Evolutionary conservation across 2,888 invertebrate species (phyloP).

Genomic region (Eurytoma adleriae): DNA sequence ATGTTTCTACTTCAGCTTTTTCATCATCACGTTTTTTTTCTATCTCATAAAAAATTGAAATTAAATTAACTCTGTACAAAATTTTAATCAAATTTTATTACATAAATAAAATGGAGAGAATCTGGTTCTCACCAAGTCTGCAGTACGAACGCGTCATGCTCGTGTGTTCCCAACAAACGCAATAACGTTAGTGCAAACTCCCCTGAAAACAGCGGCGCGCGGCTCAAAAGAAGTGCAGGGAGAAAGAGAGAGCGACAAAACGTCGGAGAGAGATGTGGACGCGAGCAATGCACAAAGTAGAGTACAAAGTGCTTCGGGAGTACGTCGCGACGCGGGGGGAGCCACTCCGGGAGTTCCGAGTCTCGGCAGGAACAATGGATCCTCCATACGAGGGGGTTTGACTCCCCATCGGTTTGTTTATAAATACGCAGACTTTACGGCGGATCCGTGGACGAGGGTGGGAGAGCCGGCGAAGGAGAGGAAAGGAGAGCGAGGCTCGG

Average conservation of each 20-base stretch:
- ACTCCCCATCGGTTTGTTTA: conserved; percentile 61
- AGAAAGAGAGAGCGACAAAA: too few species aligned
- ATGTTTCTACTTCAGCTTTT: not conserved
- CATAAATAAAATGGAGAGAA: too few species aligned
- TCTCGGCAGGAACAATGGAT: conserved; percentile 38
- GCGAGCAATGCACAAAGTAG: conserved; percentile 22
- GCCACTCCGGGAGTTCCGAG: conserved; percentile 27
- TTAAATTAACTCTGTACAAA: not conserved
- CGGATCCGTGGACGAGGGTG: conserved; percentile 13
- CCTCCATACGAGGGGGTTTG: conserved; percentile 48
- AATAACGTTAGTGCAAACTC: too few species aligned
- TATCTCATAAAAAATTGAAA: not conserved
- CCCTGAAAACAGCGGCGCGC: too few species aligned
- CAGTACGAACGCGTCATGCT: too few species aligned
- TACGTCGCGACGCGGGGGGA: not conserved
- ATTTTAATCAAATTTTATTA: too few species aligned
- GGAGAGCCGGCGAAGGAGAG: conserved; percentile 40
- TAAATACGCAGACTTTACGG: conserved; percentile 59
- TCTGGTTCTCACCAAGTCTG: too few species aligned
- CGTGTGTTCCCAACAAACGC: too few species aligned
- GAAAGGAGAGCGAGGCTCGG: conserved; percentile 55
- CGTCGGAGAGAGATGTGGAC: too few species aligned
- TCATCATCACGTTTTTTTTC: not conserved
- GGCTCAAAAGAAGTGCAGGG: too few species aligned
- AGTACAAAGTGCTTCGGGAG: conserved; percentile 23